Conservation (phyloP, 2,797 vertebrate species). For the Tarsius wallacei region DNA sequence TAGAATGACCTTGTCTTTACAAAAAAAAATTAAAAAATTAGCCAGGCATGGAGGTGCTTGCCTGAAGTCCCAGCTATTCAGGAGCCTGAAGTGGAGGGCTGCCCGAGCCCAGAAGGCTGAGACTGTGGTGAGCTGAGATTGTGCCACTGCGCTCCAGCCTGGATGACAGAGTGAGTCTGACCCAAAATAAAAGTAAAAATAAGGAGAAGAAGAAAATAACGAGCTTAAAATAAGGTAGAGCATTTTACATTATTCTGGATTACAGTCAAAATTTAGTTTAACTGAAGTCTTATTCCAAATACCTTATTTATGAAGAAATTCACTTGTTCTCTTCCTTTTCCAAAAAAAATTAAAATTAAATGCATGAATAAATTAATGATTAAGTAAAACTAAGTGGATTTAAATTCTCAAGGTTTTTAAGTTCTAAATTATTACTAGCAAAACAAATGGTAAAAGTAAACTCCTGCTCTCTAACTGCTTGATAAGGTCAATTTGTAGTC, state of each 20-base stretch:
- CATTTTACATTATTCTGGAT: background rate
- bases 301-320: background rate
- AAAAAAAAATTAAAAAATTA: too few species aligned
- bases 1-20: too few species aligned
- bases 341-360: background rate
- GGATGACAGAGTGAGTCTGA: too few species aligned
- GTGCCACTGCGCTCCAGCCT: too few species aligned
- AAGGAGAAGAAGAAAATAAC: too few species aligned
- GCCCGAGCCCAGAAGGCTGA: too few species aligned
- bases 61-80: too few species aligned
- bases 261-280: background rate
- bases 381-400: background rate
- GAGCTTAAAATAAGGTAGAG: background rate
- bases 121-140: too few species aligned
- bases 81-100: too few species aligned
- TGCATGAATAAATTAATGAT: background rate
- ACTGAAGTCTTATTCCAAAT: background rate
- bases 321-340: background rate
- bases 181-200: too few species aligned
- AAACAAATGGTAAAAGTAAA: slow-evolving; percentile 6
- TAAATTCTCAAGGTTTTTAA: background rate
- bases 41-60: too few species aligned
- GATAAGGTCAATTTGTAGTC: background rate
- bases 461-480: background rate
- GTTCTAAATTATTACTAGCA: background rate